Evolutionary conservation across 2,797 vertebrate species (phyloP).

Genomic region (Falco cherrug): DNA sequence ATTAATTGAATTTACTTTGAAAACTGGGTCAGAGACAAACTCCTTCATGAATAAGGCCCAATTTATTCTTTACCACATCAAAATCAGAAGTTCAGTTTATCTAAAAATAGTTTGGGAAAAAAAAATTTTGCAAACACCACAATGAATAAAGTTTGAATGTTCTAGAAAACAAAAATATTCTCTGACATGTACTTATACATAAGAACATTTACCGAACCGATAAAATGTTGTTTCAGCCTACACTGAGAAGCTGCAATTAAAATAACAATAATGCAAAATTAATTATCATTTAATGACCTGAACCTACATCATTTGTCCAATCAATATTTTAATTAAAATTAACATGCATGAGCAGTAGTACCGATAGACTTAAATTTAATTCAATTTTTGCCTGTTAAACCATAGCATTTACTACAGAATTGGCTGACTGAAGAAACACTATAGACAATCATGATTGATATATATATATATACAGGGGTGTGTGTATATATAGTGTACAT

Average conservation of each 20-base stretch:
- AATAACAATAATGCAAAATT: neutral
- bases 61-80: neutral
- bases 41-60: neutral
- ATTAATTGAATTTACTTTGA: constrained; percentile 46
- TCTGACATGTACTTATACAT: neutral
- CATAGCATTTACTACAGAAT: neutral
- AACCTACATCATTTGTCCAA: neutral
- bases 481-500: fast-evolving
- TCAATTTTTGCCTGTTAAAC: neutral
- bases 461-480: fast-evolving
- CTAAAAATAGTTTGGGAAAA: neutral
- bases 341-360: neutral
- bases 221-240: neutral
- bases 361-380: neutral
- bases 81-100: neutral
- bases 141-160: neutral
- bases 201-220: neutral
- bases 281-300: neutral
- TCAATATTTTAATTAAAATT: neutral
- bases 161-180: neutral
- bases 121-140: neutral
- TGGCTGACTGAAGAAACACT: neutral
- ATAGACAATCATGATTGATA: neutral
- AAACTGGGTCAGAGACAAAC: constrained; percentile 37
- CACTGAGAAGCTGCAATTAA: neutral